Evolutionary conservation across 2,888 invertebrate species (phyloP).

Genomic region (Dioctria rufipes): DNA sequence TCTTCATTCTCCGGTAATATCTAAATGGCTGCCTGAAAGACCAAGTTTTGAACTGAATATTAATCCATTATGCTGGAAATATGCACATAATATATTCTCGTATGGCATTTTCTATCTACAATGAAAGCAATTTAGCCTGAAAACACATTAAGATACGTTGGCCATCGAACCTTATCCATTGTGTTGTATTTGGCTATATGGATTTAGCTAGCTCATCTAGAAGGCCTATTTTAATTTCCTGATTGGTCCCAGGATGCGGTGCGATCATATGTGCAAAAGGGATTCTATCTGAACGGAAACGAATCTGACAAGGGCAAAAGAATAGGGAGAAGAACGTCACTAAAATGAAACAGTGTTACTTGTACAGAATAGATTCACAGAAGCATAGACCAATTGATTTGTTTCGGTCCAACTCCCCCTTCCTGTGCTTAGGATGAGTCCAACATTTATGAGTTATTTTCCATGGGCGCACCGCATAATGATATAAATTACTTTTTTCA

Average conservation of each 20-base stretch:
- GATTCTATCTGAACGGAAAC: constrained; percentile 20
- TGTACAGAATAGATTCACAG: constrained; percentile 22
- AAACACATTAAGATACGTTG: neutral
- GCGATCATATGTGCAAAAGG: constrained; percentile 28
- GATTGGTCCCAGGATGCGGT: constrained; percentile 53
- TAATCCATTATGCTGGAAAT: no score
- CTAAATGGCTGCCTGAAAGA: no score
- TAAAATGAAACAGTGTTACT: constrained; percentile 17
- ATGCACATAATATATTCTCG: no score
- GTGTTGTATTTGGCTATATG: neutral
- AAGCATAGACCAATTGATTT: constrained; percentile 47
- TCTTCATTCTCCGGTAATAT: no score
- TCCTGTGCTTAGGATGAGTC: constrained; percentile 23
- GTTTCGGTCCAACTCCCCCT: constrained; percentile 25
- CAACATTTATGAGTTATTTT: constrained; percentile 47
- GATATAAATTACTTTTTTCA: constrained; percentile 52
- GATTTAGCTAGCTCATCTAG: constrained; percentile 8
- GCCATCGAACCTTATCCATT: no score
- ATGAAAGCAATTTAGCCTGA: neutral
- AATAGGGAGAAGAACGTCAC: constrained; percentile 18
- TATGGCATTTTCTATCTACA: no score
- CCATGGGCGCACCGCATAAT: constrained; percentile 48
- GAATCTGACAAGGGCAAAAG: neutral
- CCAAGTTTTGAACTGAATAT: no score
- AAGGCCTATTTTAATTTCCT: constrained; percentile 55